Evolutionary conservation across 2,888 invertebrate genomes (phyloP).

Genomic region (Drosophila anomelani): DNA sequence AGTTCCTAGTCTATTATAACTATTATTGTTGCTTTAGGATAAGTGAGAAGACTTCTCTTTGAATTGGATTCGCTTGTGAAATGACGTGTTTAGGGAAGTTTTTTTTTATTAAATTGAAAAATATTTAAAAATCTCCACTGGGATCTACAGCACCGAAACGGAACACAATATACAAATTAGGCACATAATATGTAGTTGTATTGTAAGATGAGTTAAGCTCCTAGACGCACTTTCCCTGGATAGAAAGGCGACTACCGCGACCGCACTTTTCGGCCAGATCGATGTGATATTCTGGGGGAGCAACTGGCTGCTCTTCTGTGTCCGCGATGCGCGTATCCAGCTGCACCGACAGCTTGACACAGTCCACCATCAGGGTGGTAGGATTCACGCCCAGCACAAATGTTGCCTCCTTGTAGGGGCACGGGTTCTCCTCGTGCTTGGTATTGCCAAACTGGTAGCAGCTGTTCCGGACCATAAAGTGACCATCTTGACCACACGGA

Average conservation of each 20-base stretch:
- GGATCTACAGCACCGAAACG: constrained; percentile 7
- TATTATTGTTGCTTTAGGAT: constrained; percentile 35
- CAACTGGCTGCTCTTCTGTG: constrained; percentile 57
- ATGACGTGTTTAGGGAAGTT: not conserved
- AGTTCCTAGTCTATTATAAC: constrained; percentile 37
- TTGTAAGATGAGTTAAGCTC: not conserved
- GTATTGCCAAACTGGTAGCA: constrained; percentile 78
- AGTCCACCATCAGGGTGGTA: constrained; percentile 86
- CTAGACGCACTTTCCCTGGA: constrained; percentile 72
- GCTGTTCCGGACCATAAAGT: constrained; percentile 83
- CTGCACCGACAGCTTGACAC: constrained; percentile 84
- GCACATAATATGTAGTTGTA: not conserved
- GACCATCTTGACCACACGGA: constrained; percentile 86
- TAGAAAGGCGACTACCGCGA: constrained; percentile 71
- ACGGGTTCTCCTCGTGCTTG: constrained; percentile 79
- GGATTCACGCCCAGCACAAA: constrained; percentile 87
- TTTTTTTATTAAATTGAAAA: constrained; percentile 14
- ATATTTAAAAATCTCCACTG: not conserved
- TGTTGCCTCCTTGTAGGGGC: constrained; percentile 76
- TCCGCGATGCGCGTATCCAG: constrained; percentile 80
- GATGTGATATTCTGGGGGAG: constrained; percentile 64
- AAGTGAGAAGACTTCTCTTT: constrained; percentile 10
- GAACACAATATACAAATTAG: constrained; percentile 10
- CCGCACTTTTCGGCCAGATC: constrained; percentile 70
- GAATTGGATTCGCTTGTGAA: constrained; percentile 23